These are phyloP conservation scores for Papilio glaucus DNA, from an alignment of 1,140 invertebrate genomes.

Conservation along the genomic window DNA sequence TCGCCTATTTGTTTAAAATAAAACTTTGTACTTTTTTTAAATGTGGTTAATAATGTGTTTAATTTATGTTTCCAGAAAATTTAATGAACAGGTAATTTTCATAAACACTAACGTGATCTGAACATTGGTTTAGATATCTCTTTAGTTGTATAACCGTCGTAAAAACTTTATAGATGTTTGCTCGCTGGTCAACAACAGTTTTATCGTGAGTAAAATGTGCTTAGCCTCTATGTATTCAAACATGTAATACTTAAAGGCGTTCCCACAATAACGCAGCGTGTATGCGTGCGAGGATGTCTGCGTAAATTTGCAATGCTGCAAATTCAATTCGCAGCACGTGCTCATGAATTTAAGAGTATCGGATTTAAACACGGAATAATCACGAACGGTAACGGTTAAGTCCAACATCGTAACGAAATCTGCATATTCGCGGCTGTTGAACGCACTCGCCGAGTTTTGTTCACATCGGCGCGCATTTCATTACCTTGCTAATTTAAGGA, in stretches of 20 bases:
- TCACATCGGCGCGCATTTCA: neutral
- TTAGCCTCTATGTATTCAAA: neutral
- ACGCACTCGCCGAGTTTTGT: slow-evolving; percentile 9
- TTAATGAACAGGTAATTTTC: too few species aligned
- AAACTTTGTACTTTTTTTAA: too few species aligned
- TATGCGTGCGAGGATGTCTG: slow-evolving; percentile 9
- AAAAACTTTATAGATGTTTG: neutral
- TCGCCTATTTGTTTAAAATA: too few species aligned
- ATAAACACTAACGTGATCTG: too few species aligned
- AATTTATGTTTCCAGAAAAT: neutral
- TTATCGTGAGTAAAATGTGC: neutral
- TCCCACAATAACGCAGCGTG: slow-evolving; percentile 11
- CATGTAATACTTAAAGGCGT: slow-evolving; percentile 4
- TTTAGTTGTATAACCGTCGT: neutral
- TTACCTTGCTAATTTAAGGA: neutral
- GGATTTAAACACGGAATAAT: slow-evolving; percentile 26
- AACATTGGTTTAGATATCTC: neutral
- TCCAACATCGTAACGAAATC: slow-evolving; percentile 21
- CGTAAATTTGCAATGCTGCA: slow-evolving; percentile 12
- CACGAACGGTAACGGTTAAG: slow-evolving; percentile 25
- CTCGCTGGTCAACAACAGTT: neutral
- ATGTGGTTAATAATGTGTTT: too few species aligned
- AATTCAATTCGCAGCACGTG: slow-evolving; percentile 21
- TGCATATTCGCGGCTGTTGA: slow-evolving; percentile 23
- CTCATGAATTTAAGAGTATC: slow-evolving; percentile 32